phyloP scores from a whole-genome alignment of 2,888 invertebrate genomes.

The Ametastegia equiseti region DNA sequence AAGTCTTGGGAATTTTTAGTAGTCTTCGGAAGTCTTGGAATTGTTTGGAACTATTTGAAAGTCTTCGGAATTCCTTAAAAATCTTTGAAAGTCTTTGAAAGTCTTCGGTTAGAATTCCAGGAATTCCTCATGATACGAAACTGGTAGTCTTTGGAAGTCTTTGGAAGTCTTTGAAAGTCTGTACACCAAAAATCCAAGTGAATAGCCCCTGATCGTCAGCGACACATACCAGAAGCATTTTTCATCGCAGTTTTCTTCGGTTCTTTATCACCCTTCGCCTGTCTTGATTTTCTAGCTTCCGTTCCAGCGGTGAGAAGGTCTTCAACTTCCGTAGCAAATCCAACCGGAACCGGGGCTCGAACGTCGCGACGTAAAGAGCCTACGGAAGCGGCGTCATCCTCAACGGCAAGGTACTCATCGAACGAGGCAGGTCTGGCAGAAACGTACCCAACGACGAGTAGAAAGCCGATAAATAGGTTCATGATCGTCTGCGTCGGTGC shows the following conservation, averaged over 20 bases:
- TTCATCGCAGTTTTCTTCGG: conserved; percentile 54
- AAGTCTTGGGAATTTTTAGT: too few relatives aligned
- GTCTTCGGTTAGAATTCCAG: too few relatives aligned
- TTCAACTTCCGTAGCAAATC: conserved; percentile 56
- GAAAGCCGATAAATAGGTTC: conserved; percentile 42
- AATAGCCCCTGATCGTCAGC: too few relatives aligned
- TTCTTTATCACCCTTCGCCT: conserved; percentile 36
- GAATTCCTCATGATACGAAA: too few relatives aligned
- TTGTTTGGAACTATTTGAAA: too few relatives aligned
- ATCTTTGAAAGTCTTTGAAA: too few relatives aligned
- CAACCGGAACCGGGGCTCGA: conserved; percentile 57
- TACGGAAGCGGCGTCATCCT: conserved; percentile 57
- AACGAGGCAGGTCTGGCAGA: conserved; percentile 55
- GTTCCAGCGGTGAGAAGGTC: conserved; percentile 64
- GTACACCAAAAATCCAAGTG: too few relatives aligned
- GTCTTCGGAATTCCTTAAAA: too few relatives aligned
- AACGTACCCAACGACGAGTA: conserved; percentile 51
- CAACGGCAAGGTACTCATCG: conserved; percentile 53
- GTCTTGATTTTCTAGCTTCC: conserved; percentile 57
- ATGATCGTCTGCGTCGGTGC: background rate
- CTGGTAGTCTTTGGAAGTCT: too few relatives aligned
- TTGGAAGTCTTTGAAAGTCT: too few relatives aligned
- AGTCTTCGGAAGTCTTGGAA: too few relatives aligned
- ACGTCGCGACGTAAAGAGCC: conserved; percentile 60
- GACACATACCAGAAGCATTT: conserved; percentile 62